A percentile compares a stretch with the other conserved stretches of the same genome.
Evolutionary conservation across 2,888 invertebrate species (phyloP).

Genomic region (Dyspetes luteomarginatus): DNA sequence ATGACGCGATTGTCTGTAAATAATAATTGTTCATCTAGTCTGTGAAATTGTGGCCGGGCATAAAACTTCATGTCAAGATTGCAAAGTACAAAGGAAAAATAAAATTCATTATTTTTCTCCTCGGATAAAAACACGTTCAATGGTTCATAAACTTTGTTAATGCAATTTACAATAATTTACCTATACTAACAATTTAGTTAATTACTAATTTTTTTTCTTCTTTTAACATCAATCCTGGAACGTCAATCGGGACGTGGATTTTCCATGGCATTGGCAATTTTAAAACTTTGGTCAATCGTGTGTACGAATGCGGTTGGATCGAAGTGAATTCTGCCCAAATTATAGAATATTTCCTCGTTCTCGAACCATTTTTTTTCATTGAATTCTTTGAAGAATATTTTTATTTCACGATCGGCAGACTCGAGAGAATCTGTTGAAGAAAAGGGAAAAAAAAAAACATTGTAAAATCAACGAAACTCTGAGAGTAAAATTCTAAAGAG

Average conservation of each 20-base stretch:
- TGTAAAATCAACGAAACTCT: too few species aligned
- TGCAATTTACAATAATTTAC: conserved; percentile 39
- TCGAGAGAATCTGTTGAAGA: conserved; percentile 88
- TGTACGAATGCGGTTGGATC: conserved; percentile 85
- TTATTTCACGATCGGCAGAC: conserved; percentile 91
- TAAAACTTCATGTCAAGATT: conserved; percentile 61
- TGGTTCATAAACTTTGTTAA: conserved; percentile 10
- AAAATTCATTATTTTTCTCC: conserved; percentile 68
- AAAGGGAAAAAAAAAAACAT: conserved; percentile 28
- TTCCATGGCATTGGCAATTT: conserved; percentile 16
- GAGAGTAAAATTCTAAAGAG: too few species aligned
- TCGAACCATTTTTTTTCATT: conserved; percentile 87
- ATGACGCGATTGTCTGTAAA: conserved; percentile 62
- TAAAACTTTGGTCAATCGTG: conserved; percentile 74
- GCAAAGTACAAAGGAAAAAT: conserved; percentile 68
- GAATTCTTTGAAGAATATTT: conserved; percentile 94
- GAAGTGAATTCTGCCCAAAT: conserved; percentile 84
- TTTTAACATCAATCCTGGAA: not conserved
- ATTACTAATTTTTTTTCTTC: conserved; percentile 11
- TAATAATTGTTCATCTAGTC: conserved; percentile 62
- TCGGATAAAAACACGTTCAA: not conserved
- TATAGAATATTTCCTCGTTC: conserved; percentile 84
- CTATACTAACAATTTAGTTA: conserved; percentile 16
- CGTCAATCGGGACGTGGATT: conserved; percentile 37
- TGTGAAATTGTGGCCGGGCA: conserved; percentile 16